Evolutionary conservation across 2,888 invertebrate genomes (phyloP).

Genomic region (Diadegma fenestrale): DNA sequence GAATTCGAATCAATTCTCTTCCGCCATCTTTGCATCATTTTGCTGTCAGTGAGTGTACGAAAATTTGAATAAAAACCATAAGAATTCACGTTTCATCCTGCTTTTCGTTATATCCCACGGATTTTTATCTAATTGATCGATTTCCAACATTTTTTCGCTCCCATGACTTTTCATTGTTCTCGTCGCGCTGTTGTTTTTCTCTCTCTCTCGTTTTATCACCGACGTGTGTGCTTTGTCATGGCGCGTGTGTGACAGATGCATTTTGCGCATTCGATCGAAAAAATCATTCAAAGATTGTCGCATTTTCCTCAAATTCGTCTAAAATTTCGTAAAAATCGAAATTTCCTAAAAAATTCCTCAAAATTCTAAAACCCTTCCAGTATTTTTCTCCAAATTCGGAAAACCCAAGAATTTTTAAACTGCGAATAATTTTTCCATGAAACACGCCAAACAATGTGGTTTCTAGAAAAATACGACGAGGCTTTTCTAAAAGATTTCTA

Average conservation of each 20-base stretch:
- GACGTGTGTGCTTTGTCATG: not conserved
- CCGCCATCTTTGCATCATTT: not conserved
- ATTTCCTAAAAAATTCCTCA: too few species aligned
- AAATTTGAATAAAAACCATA: not conserved
- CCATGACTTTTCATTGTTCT: slow-evolving; percentile 24
- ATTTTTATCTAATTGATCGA: not conserved
- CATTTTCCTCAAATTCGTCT: not conserved
- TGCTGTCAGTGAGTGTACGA: not conserved
- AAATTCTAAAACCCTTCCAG: too few species aligned
- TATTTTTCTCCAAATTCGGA: too few species aligned
- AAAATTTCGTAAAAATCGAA: not conserved
- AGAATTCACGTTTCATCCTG: not conserved
- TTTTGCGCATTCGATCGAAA: not conserved
- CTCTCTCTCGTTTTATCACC: not conserved
- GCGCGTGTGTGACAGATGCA: not conserved
- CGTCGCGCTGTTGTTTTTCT: not conserved
- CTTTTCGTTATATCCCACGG: not conserved
- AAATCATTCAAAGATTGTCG: not conserved
- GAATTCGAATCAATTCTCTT: not conserved
- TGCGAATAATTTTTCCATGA: too few species aligned
- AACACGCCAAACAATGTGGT: too few species aligned
- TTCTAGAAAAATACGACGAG: too few species aligned
- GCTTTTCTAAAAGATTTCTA: too few species aligned
- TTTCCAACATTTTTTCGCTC: not conserved
- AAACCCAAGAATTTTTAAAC: too few species aligned